These are phyloP conservation scores for Stictonetta naevosa DNA, from an alignment of 2,113 vertebrate genomes.

Conservation along the genomic window DNA sequence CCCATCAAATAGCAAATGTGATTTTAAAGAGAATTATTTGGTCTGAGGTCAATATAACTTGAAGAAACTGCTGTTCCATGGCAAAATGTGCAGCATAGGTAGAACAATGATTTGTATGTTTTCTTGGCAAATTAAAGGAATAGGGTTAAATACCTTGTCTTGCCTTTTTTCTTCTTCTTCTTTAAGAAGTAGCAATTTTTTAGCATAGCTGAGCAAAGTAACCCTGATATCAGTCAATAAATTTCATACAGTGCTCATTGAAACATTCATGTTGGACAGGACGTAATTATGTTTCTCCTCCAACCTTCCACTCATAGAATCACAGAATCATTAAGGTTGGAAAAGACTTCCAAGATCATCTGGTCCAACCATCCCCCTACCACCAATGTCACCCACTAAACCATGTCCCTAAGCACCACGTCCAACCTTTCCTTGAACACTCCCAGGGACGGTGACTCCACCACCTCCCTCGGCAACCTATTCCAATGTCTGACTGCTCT, in stretches of 20 bases:
- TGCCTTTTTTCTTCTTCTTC: not conserved
- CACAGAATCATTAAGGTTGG: too few relatives aligned
- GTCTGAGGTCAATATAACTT: not conserved
- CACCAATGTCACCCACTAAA: too few relatives aligned
- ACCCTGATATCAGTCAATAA: not conserved
- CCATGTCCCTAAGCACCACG: too few relatives aligned
- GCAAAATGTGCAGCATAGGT: not conserved
- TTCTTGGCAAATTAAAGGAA: not conserved
- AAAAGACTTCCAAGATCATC: too few relatives aligned
- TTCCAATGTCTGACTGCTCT: too few relatives aligned
- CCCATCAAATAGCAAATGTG: not conserved
- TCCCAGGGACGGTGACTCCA: too few relatives aligned
- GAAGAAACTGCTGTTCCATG: not conserved
- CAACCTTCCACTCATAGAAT: not conserved
- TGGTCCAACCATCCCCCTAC: too few relatives aligned
- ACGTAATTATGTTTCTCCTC: not conserved
- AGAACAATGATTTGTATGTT: not conserved
- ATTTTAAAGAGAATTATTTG: constrained; percentile 13
- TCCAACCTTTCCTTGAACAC: too few relatives aligned
- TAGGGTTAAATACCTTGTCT: not conserved
- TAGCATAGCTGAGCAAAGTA: not conserved
- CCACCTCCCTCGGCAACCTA: too few relatives aligned
- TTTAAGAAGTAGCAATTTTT: not conserved
- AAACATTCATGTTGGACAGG: not conserved
- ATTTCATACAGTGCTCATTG: not conserved